phyloP scores from a whole-genome alignment of 2,888 invertebrate genomes.

The Ischnura elegans region DNA sequence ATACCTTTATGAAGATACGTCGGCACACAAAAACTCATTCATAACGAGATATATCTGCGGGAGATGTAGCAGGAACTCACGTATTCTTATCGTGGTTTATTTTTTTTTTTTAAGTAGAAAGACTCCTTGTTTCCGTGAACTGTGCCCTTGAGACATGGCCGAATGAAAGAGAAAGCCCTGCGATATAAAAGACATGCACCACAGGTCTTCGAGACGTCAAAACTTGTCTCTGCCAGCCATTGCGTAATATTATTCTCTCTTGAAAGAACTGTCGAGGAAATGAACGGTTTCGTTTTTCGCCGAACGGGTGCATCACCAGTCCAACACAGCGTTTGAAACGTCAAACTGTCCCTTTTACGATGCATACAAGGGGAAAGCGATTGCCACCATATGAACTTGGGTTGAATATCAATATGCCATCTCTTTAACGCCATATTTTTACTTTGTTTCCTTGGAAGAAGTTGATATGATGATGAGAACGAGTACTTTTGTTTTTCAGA shows the following conservation, averaged over 20 bases:
- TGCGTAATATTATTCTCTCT: neutral
- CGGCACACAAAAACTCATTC: neutral
- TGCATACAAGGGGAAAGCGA: neutral
- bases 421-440: neutral
- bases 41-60: neutral
- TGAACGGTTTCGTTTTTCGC: neutral
- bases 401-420: neutral
- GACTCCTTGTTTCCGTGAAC: neutral
- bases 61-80: neutral
- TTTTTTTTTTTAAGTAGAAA: neutral
- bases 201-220: neutral
- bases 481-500: too few relatives aligned
- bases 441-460: too few relatives aligned
- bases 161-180: neutral
- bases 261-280: neutral
- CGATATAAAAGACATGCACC: neutral
- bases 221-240: neutral
- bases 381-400: too few relatives aligned
- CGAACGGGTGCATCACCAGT: neutral
- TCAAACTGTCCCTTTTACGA: neutral
- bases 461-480: neutral
- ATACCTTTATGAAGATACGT: neutral
- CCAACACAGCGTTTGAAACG: neutral
- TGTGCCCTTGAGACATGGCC: neutral
- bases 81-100: neutral